Evolutionary conservation across 1,140 invertebrate genomes (phyloP).

Genomic region (Ostrea denselamellosa): DNA sequence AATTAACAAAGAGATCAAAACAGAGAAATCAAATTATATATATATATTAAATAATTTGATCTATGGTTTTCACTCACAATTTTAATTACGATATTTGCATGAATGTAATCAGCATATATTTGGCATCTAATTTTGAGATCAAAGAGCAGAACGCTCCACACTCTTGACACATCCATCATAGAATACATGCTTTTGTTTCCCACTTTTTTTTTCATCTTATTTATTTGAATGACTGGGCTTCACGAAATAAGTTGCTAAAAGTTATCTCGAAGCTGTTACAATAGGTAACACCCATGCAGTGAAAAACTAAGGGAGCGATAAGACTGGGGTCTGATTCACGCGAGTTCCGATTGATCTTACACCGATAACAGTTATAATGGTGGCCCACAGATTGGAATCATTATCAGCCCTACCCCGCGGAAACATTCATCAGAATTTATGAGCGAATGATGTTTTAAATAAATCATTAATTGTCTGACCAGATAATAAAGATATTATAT

Average conservation of each 20-base stretch:
- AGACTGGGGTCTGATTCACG: slow-evolving; percentile 18
- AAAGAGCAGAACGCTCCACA: neutral
- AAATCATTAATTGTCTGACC: slow-evolving; percentile 9
- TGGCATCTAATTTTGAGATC: neutral
- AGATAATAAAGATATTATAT: neutral
- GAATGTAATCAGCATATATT: neutral
- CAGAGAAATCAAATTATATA: neutral
- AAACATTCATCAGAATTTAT: slow-evolving; percentile 18
- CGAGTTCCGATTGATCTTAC: slow-evolving; percentile 24
- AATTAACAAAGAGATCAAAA: too few relatives aligned
- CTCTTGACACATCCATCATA: neutral
- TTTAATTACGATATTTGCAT: neutral
- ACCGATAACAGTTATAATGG: slow-evolving; percentile 8
- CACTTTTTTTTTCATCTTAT: neutral
- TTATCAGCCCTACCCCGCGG: slow-evolving; percentile 19
- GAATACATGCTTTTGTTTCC: neutral
- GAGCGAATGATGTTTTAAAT: neutral
- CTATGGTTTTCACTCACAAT: neutral
- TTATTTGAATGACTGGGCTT: neutral
- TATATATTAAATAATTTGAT: neutral
- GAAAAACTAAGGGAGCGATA: slow-evolving; percentile 9
- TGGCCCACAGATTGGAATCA: slow-evolving; percentile 14
- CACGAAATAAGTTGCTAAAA: neutral
- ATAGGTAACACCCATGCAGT: neutral
- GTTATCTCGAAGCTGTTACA: neutral